These are phyloP conservation scores for Siderastrea radians DNA, from an alignment of 92 coral and sea anemone species.

Conservation along the genomic window DNA sequence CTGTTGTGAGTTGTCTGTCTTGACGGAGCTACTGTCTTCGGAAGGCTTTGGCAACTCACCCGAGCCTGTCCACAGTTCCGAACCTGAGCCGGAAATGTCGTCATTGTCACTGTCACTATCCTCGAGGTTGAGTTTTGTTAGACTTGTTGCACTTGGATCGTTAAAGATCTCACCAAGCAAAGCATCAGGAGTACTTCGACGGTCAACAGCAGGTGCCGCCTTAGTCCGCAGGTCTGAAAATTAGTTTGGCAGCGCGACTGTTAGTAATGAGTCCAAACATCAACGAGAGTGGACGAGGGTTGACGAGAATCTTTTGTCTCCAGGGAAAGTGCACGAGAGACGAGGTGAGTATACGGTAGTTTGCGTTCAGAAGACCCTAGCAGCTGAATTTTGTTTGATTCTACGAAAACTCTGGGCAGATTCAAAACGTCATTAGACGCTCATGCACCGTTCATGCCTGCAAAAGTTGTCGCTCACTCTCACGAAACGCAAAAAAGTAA, in stretches of 20 bases:
- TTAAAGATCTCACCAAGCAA: conserved; percentile 92
- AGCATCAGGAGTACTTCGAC: conserved; percentile 91
- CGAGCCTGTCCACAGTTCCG: conserved; percentile 84
- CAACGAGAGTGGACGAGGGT: not conserved
- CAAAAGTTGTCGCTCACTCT: too few species aligned
- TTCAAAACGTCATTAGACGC: too few species aligned
- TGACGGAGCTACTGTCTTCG: conserved; percentile 62
- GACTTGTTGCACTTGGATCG: conserved; percentile 90
- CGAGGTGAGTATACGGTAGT: too few species aligned
- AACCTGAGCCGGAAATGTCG: conserved; percentile 88
- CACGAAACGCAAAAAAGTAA: too few species aligned
- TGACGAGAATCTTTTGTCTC: not conserved
- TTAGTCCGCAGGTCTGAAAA: conserved; percentile 74
- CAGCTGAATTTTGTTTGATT: too few species aligned
- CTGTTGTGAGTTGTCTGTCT: conserved; percentile 41
- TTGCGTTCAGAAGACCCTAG: too few species aligned
- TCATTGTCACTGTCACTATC: conserved; percentile 67
- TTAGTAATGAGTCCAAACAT: conserved; percentile 33
- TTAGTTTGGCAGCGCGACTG: conserved; percentile 42
- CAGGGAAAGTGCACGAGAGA: not conserved
- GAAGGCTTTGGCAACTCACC: conserved; percentile 77
- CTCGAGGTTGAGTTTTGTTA: conserved; percentile 83
- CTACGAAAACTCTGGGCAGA: too few species aligned
- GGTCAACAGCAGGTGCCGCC: conserved; percentile 78
- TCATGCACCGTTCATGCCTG: too few species aligned